Base-by-base conservation (phyloP, 1,140 invertebrate genomes). In the Panagrolaimus sp. region DNA sequence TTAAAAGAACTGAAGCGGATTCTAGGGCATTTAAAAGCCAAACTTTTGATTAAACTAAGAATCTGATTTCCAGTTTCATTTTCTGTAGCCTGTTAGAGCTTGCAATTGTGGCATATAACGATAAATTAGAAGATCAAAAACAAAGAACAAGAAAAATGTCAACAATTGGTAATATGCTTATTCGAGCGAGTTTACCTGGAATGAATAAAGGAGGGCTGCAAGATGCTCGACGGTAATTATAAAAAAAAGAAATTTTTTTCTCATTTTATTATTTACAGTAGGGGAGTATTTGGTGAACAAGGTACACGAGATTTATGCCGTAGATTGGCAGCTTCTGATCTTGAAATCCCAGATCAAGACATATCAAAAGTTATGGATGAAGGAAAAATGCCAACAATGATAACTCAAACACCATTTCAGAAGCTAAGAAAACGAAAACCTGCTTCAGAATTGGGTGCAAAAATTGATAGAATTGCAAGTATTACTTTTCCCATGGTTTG, bases 51-150 rank as follows among this genome's bases (percentile, higher is more conserved):
- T 38, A 72, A 27, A n/a, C 3, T 16, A 4, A 1, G 20, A 16
- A n/a, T 66, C 23, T 14, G 11, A 4, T 38, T 38, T 38, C 7
- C 31, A 7, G 23, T 44, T 9, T 76, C 63, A 77, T 71, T 16
- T 68, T 77, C 64, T 78, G 69, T 48, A 64, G 70, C 20, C 68
- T 74, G 53, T 67, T 81, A 7, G 79, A 81, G 63, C 63, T 81
- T 48, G 81, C 79, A 4, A 71, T 81, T 47, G 79, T 81, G 13
- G 79, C 79, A 4, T 81, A 83, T 65, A 81, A 81, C 53, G 79
- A 81, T 51, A 81, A 81, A 69, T 71, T 83, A 61, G 72, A 80
- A 51, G 79, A 81, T 67, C 81, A 83, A 71, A 53, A 65, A 44
- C 66, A 73, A 71, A 61, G 73, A 47, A 74, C 70, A 48, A 53